These are phyloP conservation scores for Noctua pronuba DNA, from an alignment of 2,888 invertebrate species.

Conservation along the genomic window DNA sequence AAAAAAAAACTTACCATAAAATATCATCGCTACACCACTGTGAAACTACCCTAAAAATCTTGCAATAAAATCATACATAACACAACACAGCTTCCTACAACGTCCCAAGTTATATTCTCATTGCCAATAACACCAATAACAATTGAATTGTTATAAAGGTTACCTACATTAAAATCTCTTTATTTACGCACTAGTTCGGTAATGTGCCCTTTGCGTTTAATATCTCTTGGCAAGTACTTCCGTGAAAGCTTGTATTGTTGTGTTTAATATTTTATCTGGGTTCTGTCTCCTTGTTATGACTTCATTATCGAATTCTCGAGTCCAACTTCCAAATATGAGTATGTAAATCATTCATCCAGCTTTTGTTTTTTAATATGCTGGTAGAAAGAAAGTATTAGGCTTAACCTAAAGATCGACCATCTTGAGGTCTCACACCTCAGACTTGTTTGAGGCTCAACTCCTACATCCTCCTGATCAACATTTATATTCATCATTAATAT, in stretches of 20 bases:
- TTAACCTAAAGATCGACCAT: too few relatives aligned
- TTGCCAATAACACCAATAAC: slow-evolving; percentile 15
- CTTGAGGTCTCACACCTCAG: neutral
- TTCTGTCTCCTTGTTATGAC: slow-evolving; percentile 8
- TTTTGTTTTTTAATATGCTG: neutral
- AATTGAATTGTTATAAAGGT: slow-evolving; percentile 28
- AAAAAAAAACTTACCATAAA: neutral
- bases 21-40: slow-evolving; percentile 14
- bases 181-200: slow-evolving; percentile 18
- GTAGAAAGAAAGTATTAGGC: too few relatives aligned
- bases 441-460: neutral
- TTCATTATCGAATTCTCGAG: slow-evolving; percentile 12
- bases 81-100: slow-evolving; percentile 31
- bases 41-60: neutral
- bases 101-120: slow-evolving; percentile 13
- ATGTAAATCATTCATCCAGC: neutral
- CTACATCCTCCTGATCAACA: neutral
- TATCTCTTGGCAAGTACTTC: neutral
- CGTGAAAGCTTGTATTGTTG: slow-evolving; percentile 11
- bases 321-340: neutral
- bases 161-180: slow-evolving; percentile 5
- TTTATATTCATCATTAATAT: neutral
- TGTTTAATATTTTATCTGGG: neutral
- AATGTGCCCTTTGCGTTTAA: slow-evolving; percentile 17
- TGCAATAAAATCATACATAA: slow-evolving; percentile 33